These are phyloP conservation scores for Chionoecetes opilio DNA, from an alignment of 1,140 invertebrate genomes.

Conservation along the genomic window DNA sequence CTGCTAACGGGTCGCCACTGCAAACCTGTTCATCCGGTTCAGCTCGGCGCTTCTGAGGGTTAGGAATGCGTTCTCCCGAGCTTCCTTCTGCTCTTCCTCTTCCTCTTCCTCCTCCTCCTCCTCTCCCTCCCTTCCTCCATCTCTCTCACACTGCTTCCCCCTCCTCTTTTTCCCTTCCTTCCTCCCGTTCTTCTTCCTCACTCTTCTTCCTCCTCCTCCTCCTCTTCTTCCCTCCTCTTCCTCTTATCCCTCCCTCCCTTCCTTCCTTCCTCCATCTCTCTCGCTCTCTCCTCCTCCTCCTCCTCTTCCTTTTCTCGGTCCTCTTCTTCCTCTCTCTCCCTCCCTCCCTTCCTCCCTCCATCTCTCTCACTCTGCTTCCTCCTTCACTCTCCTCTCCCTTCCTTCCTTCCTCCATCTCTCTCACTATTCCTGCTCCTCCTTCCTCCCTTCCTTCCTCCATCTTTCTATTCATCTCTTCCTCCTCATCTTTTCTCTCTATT, in stretches of 20 bases:
- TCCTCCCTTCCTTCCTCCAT: too few relatives aligned
- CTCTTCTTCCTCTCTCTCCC: neutral
- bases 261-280: neutral
- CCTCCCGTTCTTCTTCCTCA: neutral
- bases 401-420: neutral
- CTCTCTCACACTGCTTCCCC: neutral
- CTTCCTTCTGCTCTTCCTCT: neutral
- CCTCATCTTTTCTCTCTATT: neutral
- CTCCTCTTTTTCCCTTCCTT: neutral
- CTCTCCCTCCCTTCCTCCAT: neutral
- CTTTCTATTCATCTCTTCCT: too few relatives aligned
- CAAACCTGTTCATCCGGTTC: slow-evolving; percentile 28
- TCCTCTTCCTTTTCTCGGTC: neutral
- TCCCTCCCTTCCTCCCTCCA: neutral
- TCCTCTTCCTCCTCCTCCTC: neutral
- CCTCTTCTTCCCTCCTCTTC: neutral
- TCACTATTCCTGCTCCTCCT: neutral
- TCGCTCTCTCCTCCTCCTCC: neutral
- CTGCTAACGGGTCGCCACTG: neutral
- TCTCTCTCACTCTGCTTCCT: too few relatives aligned
- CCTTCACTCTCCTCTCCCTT: neutral
- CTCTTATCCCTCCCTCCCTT: neutral
- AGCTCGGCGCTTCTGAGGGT: neutral
- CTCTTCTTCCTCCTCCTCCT: neutral
- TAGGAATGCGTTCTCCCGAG: neutral